Conservation (phyloP, 2,888 invertebrate genomes). For the Troglohyphantes excavatus region DNA sequence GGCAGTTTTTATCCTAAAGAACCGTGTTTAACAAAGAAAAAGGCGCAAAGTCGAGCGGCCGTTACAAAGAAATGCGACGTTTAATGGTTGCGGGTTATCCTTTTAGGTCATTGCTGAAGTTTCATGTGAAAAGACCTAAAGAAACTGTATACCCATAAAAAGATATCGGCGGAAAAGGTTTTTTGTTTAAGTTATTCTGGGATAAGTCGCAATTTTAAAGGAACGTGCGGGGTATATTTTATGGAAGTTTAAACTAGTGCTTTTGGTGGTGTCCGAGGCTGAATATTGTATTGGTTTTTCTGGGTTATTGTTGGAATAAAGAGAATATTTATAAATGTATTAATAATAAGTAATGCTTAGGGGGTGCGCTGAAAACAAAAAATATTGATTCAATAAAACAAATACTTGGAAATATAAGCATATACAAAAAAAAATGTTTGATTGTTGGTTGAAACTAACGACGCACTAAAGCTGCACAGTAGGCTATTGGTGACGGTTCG, state of each 20-base stretch:
- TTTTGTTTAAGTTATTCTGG: constrained; percentile 48
- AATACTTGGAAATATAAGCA: too few species aligned
- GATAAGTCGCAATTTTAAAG: constrained; percentile 48
- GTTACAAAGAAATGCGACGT: constrained; percentile 39
- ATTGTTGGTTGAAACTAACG: too few species aligned
- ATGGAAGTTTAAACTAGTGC: neutral
- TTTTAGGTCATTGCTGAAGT: constrained; percentile 52
- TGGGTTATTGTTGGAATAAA: neutral
- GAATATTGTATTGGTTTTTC: neutral
- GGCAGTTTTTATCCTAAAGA: constrained; percentile 37
- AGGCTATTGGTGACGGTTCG: too few species aligned
- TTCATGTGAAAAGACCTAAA: constrained; percentile 27
- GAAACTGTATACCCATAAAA: constrained; percentile 54
- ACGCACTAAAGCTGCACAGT: too few species aligned
- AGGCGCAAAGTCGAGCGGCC: constrained; percentile 39
- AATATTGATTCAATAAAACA: too few species aligned
- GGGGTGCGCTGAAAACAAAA: too few species aligned
- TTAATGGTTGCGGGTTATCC: constrained; percentile 43
- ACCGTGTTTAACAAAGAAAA: constrained; percentile 53
- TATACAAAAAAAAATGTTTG: too few species aligned
- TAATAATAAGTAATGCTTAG: neutral
- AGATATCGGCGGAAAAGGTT: constrained; percentile 41
- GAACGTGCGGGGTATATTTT: constrained; percentile 46
- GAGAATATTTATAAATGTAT: neutral
- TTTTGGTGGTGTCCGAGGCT: neutral